Evolutionary conservation across 2,113 vertebrate species (phyloP), one percentile per base, ranked within the genome.

Genomic region (Grus americana): DNA sequence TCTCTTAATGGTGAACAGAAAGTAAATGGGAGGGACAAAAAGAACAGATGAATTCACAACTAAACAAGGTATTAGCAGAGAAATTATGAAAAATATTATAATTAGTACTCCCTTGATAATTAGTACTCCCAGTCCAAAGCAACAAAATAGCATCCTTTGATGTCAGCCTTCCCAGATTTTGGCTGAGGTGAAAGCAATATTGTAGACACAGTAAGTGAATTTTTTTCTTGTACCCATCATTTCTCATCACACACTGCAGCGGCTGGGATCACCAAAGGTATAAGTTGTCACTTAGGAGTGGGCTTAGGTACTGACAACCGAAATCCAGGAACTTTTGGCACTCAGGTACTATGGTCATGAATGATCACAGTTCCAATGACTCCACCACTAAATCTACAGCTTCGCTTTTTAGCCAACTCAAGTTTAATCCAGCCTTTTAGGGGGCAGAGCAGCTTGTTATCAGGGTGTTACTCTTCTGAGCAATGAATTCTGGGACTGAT

Each of bases 271-370:
- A 70, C 30, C 63, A 47, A 49, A 87, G 46, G 34, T n/a, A 16
- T 1, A 10, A 76, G 8, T 2, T 44, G 20, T 44, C 20, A 24
- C 54, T 62, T 61, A 38, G 38, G 52, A 61, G 12, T 15, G 36
- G 11, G 34, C 15, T 36, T 68, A 34, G 24, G 38, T 49, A 63
- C 23, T 44, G 57, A 17, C 26, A 90, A 27, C 26, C 1, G 1
- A 58, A 62, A 66, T n/a, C 27, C 40, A 50, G 81, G 50, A 74
- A 44, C 0, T 0, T 44, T 1, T 52, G 61, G n/a, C 32, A 52
- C 29, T 67, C 18, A 24, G 18, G 29, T 55, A 9, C 32, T 13
- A 1, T 2, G 2, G 26, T 14, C 2, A 1, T 29, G 49, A 47
- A 52, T 52, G 44, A 63, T 22, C 47, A 24, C 47, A n/a, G 29